Conservation (phyloP, 2,797 vertebrate genomes). For the Enteromius radiatus region DNA sequence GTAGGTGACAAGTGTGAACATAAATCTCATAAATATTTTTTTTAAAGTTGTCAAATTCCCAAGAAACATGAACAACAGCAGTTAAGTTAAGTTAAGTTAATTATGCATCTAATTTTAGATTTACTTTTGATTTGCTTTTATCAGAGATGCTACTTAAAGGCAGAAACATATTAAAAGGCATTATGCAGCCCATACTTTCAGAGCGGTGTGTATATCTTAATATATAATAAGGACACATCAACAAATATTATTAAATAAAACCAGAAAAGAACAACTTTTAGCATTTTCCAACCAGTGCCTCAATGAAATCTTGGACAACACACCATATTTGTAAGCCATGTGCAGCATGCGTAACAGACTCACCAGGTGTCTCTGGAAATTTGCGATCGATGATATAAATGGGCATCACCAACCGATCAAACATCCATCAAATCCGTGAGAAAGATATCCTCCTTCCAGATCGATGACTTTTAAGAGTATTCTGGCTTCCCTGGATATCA, state of each 20-base stretch:
- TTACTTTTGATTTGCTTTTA: background rate
- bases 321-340: conserved; percentile 28
- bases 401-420: conserved; percentile 83
- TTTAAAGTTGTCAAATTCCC: background rate
- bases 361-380: conserved; percentile 84
- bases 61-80: background rate
- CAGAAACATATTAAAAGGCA: background rate
- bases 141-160: background rate
- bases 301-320: background rate
- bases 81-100: background rate
- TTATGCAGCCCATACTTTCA: background rate
- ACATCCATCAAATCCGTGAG: conserved; percentile 76
- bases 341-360: conserved; percentile 63
- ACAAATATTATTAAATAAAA: background rate
- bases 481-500: conserved; percentile 16
- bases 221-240: background rate
- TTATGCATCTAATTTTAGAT: background rate
- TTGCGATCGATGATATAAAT: conserved; percentile 85
- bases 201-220: background rate
- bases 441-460: conserved; percentile 58
- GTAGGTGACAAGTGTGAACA: background rate
- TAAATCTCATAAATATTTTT: background rate
- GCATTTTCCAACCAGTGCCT: background rate
- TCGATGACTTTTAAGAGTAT: conserved; percentile 46
- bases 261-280: background rate